Conservation (phyloP, 2,888 invertebrate species). For the Lottia scabra region DNA sequence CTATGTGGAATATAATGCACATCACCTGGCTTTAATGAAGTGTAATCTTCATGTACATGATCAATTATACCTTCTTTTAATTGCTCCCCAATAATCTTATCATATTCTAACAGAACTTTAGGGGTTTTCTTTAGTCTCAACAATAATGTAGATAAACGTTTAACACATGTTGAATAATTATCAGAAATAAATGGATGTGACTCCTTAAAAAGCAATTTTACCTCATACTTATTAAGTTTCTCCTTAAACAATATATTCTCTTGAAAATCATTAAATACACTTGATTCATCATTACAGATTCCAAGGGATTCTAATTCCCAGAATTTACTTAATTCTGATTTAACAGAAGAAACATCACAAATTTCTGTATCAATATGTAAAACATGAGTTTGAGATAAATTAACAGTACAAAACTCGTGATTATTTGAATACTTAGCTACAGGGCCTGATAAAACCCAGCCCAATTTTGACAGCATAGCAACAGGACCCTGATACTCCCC, state of each 20-base stretch:
- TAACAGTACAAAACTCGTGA: background rate
- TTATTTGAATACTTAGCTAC: background rate
- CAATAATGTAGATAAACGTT: too few species aligned
- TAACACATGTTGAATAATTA: too few species aligned
- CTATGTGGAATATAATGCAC: background rate
- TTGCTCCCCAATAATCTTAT: background rate
- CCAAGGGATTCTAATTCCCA: background rate
- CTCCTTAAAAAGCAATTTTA: too few species aligned
- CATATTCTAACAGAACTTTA: background rate
- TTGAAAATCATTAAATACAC: background rate
- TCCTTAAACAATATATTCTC: background rate
- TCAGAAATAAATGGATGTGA: too few species aligned
- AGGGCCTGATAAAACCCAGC: background rate
- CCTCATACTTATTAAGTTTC: too few species aligned
- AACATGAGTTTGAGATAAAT: slow-evolving; percentile 1
- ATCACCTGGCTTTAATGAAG: background rate
- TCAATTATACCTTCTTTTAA: background rate
- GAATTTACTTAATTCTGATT: background rate
- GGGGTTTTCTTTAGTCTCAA: background rate
- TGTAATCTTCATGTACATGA: background rate
- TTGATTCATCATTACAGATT: background rate
- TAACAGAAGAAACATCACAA: background rate
- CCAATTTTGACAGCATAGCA: background rate
- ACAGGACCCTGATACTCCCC: background rate
- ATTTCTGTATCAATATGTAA: background rate